Evolutionary conservation across 1,140 invertebrate species (phyloP), one percentile per base, ranked within the genome.

Genomic region (Sinella curviseta): DNA sequence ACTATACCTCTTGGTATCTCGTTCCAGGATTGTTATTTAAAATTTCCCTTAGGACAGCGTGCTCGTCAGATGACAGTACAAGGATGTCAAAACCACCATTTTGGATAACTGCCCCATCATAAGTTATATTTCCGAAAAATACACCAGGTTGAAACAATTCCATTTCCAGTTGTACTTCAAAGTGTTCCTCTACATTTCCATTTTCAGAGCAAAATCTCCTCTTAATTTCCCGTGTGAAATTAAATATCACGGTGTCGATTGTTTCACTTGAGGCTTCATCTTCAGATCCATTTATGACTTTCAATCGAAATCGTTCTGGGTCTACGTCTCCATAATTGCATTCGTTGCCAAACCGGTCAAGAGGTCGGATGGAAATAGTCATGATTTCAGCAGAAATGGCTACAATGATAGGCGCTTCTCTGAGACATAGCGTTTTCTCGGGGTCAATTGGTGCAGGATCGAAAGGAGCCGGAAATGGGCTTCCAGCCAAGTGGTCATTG

Each of bases 1-100:
- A n/a, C 24, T 26, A 4, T 31, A 36, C 70, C 57, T 81, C 79
- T 77, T 81, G 79, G 48, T 78, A 82, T n/a, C 65, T 65, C 14
- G 81, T 35, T 1, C 74, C 81, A 17, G 77, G 76, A 73, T 75
- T 81, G 20, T 79, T 55, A 26, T 57, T 65, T 24, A 82, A 57
- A n/a, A 76, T 80, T 8, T 74, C 34, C 4, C 54, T 39, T 33
- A 83, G 77, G n/a, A 34, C 73, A 4, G 65, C 33, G 24, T 83
- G 77, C 73, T 83, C 81, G 30, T 82, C 81, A 3, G 74, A 34
- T 12, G 77, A 77, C 20, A 83, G 36, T n/a, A 67, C 76, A n/a
- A 82, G 39, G 14, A 82, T 76, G 28, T 83, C 83, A 78, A 83
- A 82, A 8, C 60, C 55, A 33, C 81, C 83, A 78, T 81, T 82